Evolutionary conservation across 2,888 invertebrate genomes (phyloP).

Genomic region (Magallana nippona): DNA sequence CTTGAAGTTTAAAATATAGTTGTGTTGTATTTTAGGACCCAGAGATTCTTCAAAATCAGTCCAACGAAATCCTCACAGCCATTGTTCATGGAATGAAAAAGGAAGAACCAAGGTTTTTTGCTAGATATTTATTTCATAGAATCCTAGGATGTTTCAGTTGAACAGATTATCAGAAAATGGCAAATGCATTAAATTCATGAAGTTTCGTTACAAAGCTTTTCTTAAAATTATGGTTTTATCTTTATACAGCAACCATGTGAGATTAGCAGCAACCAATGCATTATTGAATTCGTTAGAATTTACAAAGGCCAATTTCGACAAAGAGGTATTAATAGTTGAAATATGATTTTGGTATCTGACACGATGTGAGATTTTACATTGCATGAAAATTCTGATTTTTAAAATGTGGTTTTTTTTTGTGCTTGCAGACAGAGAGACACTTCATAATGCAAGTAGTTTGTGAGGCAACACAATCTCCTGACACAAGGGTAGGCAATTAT

Average conservation of each 20-base stretch:
- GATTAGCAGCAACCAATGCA: slow-evolving; percentile 97
- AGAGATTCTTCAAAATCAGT: slow-evolving; percentile 93
- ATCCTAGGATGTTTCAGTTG: neutral
- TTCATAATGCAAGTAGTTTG: slow-evolving; percentile 99
- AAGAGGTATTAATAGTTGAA: slow-evolving; percentile 84
- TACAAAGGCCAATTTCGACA: slow-evolving; percentile 98
- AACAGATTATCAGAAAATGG: neutral
- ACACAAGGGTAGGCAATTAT: slow-evolving; percentile 82
- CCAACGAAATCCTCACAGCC: slow-evolving; percentile 97
- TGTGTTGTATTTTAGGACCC: slow-evolving; percentile 82
- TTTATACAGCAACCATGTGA: slow-evolving; percentile 88
- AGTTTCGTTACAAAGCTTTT: neutral
- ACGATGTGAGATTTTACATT: neutral
- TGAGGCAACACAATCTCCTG: slow-evolving; percentile 96
- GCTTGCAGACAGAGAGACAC: slow-evolving; percentile 90
- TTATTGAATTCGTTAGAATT: slow-evolving; percentile 98
- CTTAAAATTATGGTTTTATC: too few relatives aligned
- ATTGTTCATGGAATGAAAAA: slow-evolving; percentile 99
- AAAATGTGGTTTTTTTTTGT: slow-evolving; percentile 18
- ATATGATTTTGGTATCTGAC: neutral
- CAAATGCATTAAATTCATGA: neutral
- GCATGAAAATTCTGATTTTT: neutral
- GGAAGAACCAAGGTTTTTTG: slow-evolving; percentile 86
- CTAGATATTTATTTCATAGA: neutral
- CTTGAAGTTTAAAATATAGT: neutral